Percentiles rank a stretch among this genome's conserved stretches.
Conservation (phyloP, 2,113 vertebrate species). For the Ibidorhyncha struthersii region DNA sequence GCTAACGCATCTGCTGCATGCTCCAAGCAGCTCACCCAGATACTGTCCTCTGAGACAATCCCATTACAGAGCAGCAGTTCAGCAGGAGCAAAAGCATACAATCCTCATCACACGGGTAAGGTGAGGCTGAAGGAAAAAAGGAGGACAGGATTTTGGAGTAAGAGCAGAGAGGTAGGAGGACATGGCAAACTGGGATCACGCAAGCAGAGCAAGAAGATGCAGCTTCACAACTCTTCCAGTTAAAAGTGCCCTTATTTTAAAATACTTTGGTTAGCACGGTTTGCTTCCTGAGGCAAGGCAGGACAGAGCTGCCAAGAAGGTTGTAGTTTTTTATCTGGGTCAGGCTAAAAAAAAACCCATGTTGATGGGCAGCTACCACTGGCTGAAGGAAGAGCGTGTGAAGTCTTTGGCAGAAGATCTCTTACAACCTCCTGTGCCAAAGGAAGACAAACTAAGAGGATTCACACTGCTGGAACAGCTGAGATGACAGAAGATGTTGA, state of each 20-base stretch:
- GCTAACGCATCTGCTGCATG: background rate
- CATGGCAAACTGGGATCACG: background rate
- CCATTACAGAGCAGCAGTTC: background rate
- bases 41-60: background rate
- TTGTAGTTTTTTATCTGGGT: background rate
- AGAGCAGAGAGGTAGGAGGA: background rate
- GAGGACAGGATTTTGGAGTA: background rate
- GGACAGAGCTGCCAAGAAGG: background rate
- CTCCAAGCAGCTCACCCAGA: background rate
- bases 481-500: background rate
- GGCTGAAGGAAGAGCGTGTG: background rate
- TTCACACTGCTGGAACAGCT: background rate
- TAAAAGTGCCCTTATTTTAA: background rate
- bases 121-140: background rate
- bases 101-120: background rate
- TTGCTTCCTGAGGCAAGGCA: background rate
- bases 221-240: background rate
- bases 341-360: background rate
- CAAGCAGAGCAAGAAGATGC: background rate
- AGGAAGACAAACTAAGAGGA: background rate
- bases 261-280: background rate
- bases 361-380: background rate
- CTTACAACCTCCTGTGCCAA: background rate
- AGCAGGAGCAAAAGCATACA: background rate
- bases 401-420: slow-evolving; percentile 14